These are phyloP conservation scores for Heliconius sara DNA, from an alignment of 2,888 invertebrate genomes.

Conservation along the genomic window DNA sequence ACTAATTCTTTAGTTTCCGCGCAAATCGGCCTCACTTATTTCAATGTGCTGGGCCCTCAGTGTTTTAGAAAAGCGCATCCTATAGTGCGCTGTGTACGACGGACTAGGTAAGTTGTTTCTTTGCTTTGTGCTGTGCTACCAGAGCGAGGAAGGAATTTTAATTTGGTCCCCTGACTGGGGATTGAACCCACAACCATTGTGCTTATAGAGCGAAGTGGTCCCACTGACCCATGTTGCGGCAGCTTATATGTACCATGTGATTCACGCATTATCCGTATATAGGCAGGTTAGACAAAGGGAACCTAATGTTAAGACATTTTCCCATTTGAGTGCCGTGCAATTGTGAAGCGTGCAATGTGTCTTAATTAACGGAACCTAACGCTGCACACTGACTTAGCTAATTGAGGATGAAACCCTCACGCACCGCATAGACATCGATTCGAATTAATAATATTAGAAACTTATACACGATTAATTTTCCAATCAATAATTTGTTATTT, in stretches of 20 bases:
- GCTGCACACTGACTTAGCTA: too few species aligned
- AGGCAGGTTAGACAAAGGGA: not conserved
- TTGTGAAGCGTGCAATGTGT: too few species aligned
- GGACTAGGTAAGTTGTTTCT: conserved; percentile 60
- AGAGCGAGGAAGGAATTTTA: not conserved
- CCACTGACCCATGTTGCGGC: too few species aligned
- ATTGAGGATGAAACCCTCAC: too few species aligned
- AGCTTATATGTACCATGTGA: too few species aligned
- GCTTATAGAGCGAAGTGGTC: not conserved
- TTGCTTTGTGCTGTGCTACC: not conserved
- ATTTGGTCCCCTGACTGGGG: not conserved
- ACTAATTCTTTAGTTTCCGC: conserved; percentile 81
- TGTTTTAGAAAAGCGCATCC: conserved; percentile 87
- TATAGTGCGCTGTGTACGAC: conserved; percentile 74
- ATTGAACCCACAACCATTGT: not conserved
- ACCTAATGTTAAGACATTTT: not conserved
- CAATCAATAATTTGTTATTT: too few species aligned
- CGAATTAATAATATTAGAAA: too few species aligned
- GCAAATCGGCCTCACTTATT: conserved; percentile 88
- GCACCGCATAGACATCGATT: too few species aligned
- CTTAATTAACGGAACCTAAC: too few species aligned
- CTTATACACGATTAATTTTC: too few species aligned
- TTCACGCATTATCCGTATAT: not conserved
- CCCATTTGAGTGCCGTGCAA: too few species aligned
- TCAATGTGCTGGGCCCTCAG: conserved; percentile 88